phyloP scores from a whole-genome alignment of 2,888 invertebrate species.

The Hymenopus coronatus region DNA sequence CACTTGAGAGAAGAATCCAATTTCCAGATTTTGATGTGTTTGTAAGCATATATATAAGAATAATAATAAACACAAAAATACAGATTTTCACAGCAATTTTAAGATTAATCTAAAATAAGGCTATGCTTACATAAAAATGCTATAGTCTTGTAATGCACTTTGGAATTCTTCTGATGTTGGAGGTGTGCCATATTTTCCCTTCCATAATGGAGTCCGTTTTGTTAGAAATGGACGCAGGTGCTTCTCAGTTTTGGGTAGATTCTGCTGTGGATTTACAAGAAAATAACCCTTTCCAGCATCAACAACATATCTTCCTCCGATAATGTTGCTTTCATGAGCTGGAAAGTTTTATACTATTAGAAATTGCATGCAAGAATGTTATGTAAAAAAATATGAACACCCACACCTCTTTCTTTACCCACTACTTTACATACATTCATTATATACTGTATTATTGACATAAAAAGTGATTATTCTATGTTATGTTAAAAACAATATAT shows the following conservation, averaged over 20 bases:
- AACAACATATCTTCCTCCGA: constrained; percentile 44
- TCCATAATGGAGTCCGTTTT: constrained; percentile 57
- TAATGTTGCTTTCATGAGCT: constrained; percentile 53
- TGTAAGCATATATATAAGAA: too few relatives aligned
- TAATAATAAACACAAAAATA: too few relatives aligned
- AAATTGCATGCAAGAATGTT: background rate
- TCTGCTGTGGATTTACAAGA: constrained; percentile 67
- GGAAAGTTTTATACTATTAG: background rate
- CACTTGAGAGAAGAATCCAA: too few relatives aligned
- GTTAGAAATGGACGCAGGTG: constrained; percentile 57
- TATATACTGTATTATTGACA: too few relatives aligned
- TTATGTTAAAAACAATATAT: too few relatives aligned
- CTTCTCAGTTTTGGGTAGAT: constrained; percentile 60
- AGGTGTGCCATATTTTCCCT: constrained; percentile 47
- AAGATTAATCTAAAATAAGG: background rate
- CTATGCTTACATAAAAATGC: constrained; percentile 62
- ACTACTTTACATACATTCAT: too few relatives aligned
- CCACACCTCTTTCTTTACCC: too few relatives aligned
- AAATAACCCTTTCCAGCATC: constrained; percentile 51
- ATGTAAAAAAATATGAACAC: too few relatives aligned
- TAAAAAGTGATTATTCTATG: too few relatives aligned
- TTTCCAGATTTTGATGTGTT: too few relatives aligned
- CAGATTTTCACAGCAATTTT: too few relatives aligned
- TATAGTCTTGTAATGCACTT: constrained; percentile 54
- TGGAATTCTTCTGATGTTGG: constrained; percentile 57